Conservation (phyloP, 1,140 invertebrate genomes). For the Caenorhabditis remanei region DNA sequence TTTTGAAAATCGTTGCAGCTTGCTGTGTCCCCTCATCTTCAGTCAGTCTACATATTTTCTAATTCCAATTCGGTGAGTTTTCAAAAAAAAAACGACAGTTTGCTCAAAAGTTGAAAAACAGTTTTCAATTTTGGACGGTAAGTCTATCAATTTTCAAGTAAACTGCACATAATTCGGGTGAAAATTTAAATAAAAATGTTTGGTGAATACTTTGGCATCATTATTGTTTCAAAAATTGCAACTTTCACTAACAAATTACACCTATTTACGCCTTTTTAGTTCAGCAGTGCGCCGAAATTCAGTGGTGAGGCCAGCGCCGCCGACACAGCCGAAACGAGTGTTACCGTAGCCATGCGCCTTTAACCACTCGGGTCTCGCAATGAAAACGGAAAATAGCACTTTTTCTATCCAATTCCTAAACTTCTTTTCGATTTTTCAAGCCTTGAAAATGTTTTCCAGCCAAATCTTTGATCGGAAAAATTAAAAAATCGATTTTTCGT, state of each 20-base stretch:
- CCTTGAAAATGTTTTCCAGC: not conserved
- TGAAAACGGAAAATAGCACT: not conserved
- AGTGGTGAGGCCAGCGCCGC: not conserved
- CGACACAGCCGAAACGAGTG: slow-evolving; percentile 40
- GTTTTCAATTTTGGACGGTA: too few species aligned
- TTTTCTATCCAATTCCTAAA: slow-evolving; percentile 55
- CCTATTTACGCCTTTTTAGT: not conserved
- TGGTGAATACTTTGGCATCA: too few species aligned
- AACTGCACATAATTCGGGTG: too few species aligned
- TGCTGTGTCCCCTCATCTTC: not conserved
- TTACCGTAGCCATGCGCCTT: slow-evolving; percentile 45
- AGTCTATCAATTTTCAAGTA: too few species aligned
- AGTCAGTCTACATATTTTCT: not conserved
- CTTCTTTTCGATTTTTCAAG: slow-evolving; percentile 51
- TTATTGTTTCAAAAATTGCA: too few species aligned
- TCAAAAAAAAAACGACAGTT: not conserved
- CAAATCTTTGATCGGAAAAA: not conserved
- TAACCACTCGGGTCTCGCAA: slow-evolving; percentile 1
- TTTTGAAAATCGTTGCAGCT: not conserved
- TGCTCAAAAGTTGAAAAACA: not conserved
- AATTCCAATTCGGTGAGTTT: not conserved
- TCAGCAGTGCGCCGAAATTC: not conserved
- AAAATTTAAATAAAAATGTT: too few species aligned
- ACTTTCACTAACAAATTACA: too few species aligned
- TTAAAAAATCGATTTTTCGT: not conserved